A percentile compares a stretch with the other conserved stretches of the same genome.
These are phyloP conservation scores for Enteromius radiatus DNA, from an alignment of 2,797 vertebrate species.

Conservation along the genomic window DNA sequence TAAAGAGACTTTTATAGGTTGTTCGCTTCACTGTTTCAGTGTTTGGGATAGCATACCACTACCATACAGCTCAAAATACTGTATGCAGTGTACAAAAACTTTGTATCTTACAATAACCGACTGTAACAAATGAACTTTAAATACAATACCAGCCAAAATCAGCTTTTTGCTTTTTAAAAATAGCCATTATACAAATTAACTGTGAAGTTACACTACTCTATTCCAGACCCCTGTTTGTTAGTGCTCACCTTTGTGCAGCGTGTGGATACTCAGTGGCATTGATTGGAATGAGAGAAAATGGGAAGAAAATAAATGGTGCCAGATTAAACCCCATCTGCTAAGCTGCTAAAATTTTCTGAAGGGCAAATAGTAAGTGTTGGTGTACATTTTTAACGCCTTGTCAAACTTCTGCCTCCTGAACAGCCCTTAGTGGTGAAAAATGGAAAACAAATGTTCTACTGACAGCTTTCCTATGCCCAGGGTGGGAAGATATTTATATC, in stretches of 20 bases:
- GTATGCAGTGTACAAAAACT: background rate
- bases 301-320: conserved; percentile 61
- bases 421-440: conserved; percentile 95
- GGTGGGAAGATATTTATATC: conserved; percentile 89
- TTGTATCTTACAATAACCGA: background rate
- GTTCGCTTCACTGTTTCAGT: background rate
- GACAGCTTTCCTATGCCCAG: conserved; percentile 96
- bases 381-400: conserved; percentile 79
- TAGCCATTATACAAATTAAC: background rate
- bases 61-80: background rate
- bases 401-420: conserved; percentile 77
- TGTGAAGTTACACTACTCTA: background rate
- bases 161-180: background rate
- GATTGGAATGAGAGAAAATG: conserved; percentile 70
- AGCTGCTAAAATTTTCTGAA: conserved; percentile 75
- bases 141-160: background rate
- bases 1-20: background rate
- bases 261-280: conserved; percentile 57
- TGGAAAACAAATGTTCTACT: conserved; percentile 98
- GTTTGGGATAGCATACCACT: background rate
- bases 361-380: conserved; percentile 81
- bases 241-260: conserved; percentile 24
- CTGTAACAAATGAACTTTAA: background rate
- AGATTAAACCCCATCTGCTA: conserved; percentile 79
- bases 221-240: background rate